Evolutionary conservation across 2,797 vertebrate species (phyloP).

Genomic region (Bradypodion ventrale): DNA sequence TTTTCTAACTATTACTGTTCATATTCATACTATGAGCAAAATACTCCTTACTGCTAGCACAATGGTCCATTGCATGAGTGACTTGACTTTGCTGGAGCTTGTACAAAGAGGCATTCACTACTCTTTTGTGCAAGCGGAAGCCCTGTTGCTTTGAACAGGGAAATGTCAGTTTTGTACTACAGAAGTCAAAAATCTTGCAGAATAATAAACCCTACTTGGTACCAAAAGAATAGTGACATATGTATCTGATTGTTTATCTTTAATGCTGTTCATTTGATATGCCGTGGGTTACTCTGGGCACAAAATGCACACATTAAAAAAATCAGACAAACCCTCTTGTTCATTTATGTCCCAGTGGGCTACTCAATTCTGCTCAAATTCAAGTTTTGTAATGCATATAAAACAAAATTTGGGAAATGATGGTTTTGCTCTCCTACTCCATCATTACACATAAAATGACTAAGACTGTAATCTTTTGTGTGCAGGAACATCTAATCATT

Average conservation of each 20-base stretch:
- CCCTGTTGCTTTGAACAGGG: too few relatives aligned
- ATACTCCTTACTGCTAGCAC: too few relatives aligned
- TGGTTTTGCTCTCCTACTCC: background rate
- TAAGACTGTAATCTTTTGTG: background rate
- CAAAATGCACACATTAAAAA: background rate
- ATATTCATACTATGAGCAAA: background rate
- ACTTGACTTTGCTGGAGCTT: too few relatives aligned
- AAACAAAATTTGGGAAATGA: background rate
- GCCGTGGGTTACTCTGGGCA: background rate
- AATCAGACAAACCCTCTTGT: background rate
- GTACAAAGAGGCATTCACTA: too few relatives aligned
- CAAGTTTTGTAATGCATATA: background rate
- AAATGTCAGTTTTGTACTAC: too few relatives aligned
- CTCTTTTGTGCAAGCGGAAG: too few relatives aligned
- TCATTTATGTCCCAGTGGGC: background rate
- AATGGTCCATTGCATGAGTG: too few relatives aligned
- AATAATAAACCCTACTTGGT: too few relatives aligned
- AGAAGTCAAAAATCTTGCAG: too few relatives aligned
- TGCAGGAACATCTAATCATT: background rate
- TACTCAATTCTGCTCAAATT: background rate
- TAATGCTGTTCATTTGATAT: background rate
- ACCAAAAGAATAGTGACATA: too few relatives aligned
- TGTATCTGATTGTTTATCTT: background rate
- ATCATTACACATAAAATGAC: background rate
- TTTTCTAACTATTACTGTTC: background rate